Base-by-base conservation (phyloP, 2,113 vertebrate species). In the Columbina picui region DNA sequence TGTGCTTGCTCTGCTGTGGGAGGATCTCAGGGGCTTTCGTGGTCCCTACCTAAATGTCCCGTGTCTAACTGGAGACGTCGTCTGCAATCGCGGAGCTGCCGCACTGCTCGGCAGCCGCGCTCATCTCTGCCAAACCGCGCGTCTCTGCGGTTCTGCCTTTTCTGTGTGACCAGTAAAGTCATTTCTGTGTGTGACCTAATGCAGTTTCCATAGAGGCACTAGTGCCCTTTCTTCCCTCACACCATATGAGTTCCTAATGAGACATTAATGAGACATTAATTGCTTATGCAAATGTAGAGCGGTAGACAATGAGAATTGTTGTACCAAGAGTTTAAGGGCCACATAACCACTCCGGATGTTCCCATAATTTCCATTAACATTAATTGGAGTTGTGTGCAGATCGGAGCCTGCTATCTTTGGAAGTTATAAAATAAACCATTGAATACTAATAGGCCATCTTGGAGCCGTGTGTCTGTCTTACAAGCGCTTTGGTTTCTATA, bases 231-330 rank as follows among this genome's bases (percentile, higher is more conserved):
- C 77, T 53, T 88, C 67, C 61, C 88, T 89, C 81, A 77, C 71
- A 87, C 86, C 77, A n/a, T 85, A 70, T 30, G 78, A 88, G 90
- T 84, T 96, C 91, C 93, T 97, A 97, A 97, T 96, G 94, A 97
- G 95, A 95, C 82, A 93, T 96, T 97, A 97, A 97, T 96, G 96
- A 97, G 95, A 94, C 73, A 60, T 96, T 97, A 97, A 97, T 97
- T 97, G 93, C 93, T 96, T 97, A 96, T 97, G 97, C 92, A 97
- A 97, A 97, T 97, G 49, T 76, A 69, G 73, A 94, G 82, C 49
- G 47, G 87, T 86, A 95, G 94, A 97, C 94, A 97, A 97, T 95
- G 81, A 87, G 67, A 78, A 88, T 79, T 94, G 87, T 94, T 95
- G 88, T 81, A 95, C 64, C 47, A 94, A 79, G 90, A 93, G 88